Evolutionary conservation across 2,797 vertebrate genomes (phyloP), one percentile per base, ranked within the genome.

Genomic region (Megalops cyprinoides): DNA sequence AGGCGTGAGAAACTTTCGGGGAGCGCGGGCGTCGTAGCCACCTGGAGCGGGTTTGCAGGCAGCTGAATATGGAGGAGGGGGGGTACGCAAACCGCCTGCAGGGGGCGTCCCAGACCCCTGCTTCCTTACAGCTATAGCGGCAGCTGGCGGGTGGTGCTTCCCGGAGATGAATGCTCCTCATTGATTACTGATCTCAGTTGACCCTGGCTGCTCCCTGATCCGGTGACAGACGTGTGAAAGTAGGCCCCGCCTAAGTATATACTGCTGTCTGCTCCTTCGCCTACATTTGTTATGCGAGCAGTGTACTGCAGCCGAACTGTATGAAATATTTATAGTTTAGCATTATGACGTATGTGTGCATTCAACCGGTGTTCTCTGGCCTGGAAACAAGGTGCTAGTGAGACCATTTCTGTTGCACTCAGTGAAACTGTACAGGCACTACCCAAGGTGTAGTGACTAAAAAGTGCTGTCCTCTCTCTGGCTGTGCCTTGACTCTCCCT

Each of bases 311-410:
- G 55, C 77, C 34, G 14, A 14, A 5, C 46, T 65, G 58, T n/a
- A 60, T 67, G 25, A 67, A 67, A 28, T 46, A 67, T 65, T 78
- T 78, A 31, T 37, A 65, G 44, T 1, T 46, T 23, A 65, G 58
- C 28, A 42, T 44, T 18, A 56, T 2, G 25, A 25, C 5, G 37
- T 42, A 62, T 60, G 37, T 60, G 55, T 60, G 34, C 56, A 65
- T 10, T 9, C 48, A 37, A 28, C 28, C 49, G 23, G 48, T 12
- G 48, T 55, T 76, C 8, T 34, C 18, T 34, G 74, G 34, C 48
- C 48, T 74, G 48, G 73, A 74, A 49, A 28, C 44, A 74, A 18
- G 10, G 28, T 51, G 31, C 20, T n/a, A 28, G n/a, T 31, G 28
- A 75, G 25, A n/a, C n/a, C n/a, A n/a, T 67, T 31, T 56, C 0